Evolutionary conservation across 2,797 vertebrate genomes (phyloP).

Genomic region (Choloepus didactylus): DNA sequence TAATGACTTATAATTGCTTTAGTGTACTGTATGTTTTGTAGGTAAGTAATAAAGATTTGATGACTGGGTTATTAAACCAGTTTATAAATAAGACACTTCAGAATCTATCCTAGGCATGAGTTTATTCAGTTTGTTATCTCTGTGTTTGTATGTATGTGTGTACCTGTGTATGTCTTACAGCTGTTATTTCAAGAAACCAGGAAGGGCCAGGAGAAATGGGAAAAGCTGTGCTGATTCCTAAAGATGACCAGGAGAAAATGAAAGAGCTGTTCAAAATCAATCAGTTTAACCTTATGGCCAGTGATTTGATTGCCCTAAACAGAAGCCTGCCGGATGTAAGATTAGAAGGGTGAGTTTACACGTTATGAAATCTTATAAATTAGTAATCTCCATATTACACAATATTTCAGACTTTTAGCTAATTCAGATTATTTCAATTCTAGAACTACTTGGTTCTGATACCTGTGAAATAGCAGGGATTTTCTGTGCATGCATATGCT

Average conservation of each 20-base stretch:
- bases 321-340: constrained; percentile 97
- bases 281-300: constrained; percentile 99
- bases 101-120: accelerated
- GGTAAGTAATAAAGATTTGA: not conserved
- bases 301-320: constrained; percentile 98
- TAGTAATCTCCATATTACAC: not conserved
- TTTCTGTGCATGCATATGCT: not conserved
- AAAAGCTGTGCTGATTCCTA: constrained; percentile 95
- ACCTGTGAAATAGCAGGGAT: not conserved
- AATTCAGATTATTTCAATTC: not conserved
- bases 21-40: not conserved
- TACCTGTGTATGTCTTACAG: constrained; percentile 87
- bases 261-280: constrained; percentile 99
- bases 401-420: not conserved
- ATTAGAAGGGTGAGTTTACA: constrained; percentile 94
- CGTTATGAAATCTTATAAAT: not conserved
- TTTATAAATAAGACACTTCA: not conserved
- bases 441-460: not conserved
- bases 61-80: not conserved
- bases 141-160: constrained; percentile 66
- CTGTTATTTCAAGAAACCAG: constrained; percentile 96
- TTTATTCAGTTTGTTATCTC: constrained; percentile 1
- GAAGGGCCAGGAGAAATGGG: constrained; percentile 99
- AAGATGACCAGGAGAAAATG: constrained; percentile 98
- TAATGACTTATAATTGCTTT: constrained; percentile 45